Evolutionary conservation across 1,140 invertebrate genomes (phyloP).

Genomic region (Trichonephila inaurata): DNA sequence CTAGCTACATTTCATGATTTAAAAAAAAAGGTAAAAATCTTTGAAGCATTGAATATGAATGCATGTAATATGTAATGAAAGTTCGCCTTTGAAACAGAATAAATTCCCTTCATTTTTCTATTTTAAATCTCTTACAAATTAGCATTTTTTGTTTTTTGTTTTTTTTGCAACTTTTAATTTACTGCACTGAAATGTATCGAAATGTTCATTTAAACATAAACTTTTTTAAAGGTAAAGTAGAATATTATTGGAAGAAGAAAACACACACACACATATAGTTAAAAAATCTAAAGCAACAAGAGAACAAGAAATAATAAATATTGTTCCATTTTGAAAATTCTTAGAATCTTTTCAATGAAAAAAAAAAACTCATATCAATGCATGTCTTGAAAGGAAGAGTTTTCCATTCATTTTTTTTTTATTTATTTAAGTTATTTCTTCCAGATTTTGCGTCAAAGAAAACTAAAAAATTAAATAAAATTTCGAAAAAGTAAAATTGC

Average conservation of each 20-base stretch:
- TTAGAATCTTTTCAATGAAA: not conserved
- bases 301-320: conserved; percentile 9
- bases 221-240: not conserved
- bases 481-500: not conserved
- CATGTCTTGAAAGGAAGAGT: not conserved
- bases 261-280: not conserved
- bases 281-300: not conserved
- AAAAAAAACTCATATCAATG: conserved; percentile 9
- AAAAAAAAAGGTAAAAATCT: too few species aligned
- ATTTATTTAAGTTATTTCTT: not conserved
- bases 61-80: too few species aligned
- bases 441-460: not conserved
- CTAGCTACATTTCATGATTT: too few species aligned
- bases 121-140: not conserved
- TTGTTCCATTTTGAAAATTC: not conserved
- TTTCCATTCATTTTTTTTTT: not conserved
- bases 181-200: not conserved
- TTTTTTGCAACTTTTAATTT: not conserved
- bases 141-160: too few species aligned
- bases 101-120: not conserved
- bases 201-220: not conserved
- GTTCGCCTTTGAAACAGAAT: not conserved
- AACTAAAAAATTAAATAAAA: not conserved
- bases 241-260: not conserved
- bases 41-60: too few species aligned